Evolutionary conservation across 2,888 invertebrate species (phyloP).

Genomic region (Heliconius charithonia): DNA sequence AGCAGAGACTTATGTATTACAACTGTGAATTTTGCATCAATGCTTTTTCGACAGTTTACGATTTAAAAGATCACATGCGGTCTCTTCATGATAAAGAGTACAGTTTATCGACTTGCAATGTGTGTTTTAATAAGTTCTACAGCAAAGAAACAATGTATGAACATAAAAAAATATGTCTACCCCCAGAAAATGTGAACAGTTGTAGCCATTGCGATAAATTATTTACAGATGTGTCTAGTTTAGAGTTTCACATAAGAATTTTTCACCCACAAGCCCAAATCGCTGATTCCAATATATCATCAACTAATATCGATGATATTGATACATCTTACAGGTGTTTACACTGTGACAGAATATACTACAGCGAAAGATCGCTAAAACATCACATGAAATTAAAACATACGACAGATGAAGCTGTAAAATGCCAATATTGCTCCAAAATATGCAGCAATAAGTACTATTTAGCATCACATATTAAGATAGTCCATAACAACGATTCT

Average conservation of each 20-base stretch:
- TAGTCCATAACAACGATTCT: conserved; percentile 63
- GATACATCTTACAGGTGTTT: conserved; percentile 59
- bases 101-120: conserved; percentile 65
- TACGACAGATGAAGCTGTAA: conserved; percentile 61
- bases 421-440: conserved; percentile 66
- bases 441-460: conserved; percentile 72
- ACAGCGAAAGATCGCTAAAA: conserved; percentile 69
- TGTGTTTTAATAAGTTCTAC: conserved; percentile 70
- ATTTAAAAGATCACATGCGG: conserved; percentile 68
- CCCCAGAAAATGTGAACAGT: conserved; percentile 62
- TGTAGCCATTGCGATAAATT: conserved; percentile 71
- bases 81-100: conserved; percentile 64
- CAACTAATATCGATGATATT: conserved; percentile 58
- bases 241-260: conserved; percentile 68
- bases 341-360: conserved; percentile 65
- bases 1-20: conserved; percentile 49
- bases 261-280: conserved; percentile 72
- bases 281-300: conserved; percentile 64
- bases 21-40: conserved; percentile 66
- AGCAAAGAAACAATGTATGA: conserved; percentile 61
- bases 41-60: conserved; percentile 58
- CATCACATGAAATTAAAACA: conserved; percentile 74
- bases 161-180: conserved; percentile 65
- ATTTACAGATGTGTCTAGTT: conserved; percentile 68
- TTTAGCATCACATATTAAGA: conserved; percentile 69